Percentiles rank a stretch among this genome's conserved stretches.
Evolutionary conservation across 2,113 vertebrate genomes (phyloP).

Genomic region (Ceuthmochares aereus): DNA sequence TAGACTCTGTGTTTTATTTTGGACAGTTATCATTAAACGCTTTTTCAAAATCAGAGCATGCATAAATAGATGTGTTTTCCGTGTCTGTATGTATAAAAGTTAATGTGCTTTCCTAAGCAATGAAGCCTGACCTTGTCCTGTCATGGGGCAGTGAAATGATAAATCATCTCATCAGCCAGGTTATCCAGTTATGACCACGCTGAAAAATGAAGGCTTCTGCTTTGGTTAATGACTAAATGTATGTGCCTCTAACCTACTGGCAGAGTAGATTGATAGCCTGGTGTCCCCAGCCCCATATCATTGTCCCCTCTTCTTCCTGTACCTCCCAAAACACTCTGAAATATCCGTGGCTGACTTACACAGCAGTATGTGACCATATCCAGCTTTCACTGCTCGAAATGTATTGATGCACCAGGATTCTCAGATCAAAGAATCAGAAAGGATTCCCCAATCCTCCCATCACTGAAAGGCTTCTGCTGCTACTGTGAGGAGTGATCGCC

Average conservation of each 20-base stretch:
- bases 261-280: conserved; percentile 45
- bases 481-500: background rate
- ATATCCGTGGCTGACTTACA: background rate
- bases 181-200: conserved; percentile 68
- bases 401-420: background rate
- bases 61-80: background rate
- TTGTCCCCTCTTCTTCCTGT: background rate
- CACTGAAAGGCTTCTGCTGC: background rate
- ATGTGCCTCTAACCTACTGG: conserved; percentile 18
- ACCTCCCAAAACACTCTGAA: background rate
- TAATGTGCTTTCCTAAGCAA: conserved; percentile 55
- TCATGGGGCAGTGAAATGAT: conserved; percentile 55
- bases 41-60: background rate
- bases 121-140: conserved; percentile 69
- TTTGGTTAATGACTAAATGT: conserved; percentile 67
- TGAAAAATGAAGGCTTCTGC: conserved; percentile 71
- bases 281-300: background rate
- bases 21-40: background rate
- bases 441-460: background rate
- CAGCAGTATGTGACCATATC: background rate
- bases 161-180: conserved; percentile 69
- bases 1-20: background rate
- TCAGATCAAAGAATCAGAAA: background rate
- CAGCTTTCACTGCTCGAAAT: background rate
- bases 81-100: background rate